Base-by-base conservation (phyloP, 2,113 vertebrate species). In the Dunckerocampus dactyliophorus region DNA sequence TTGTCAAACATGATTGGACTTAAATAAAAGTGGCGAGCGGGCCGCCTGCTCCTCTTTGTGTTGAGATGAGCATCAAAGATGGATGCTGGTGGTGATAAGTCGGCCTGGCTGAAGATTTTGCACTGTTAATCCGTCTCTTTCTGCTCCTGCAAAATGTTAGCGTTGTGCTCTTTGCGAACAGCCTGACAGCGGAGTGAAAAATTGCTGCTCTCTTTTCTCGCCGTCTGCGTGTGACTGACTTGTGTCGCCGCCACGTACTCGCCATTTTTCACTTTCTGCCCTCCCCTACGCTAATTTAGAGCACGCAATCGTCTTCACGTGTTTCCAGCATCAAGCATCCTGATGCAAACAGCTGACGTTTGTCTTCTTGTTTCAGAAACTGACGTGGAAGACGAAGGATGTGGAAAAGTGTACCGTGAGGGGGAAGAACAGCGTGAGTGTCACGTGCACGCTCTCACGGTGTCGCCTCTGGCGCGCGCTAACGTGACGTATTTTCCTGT, bases 401-500 rank as follows among this genome's bases (percentile, higher is more conserved):
- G 87, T 92, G 75, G 89, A 90, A 65, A 92, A 92, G 75, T 92
- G 91, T 80, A 92, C 90, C 7, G 88, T 92, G 85, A 82, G 91
- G 66, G 90, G 91, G 67, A 92, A 92, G 15, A 92, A 90, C 83
- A 92, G 89, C 77, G 91, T 92, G 82, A 91, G 91, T 91, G 55
- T 77, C 37, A 49, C 59, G 60, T 53, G 15, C 20, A 1, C 20
- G 12, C 8, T 39, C 34, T 4, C 13, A 3, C 21, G 2, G 8
- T 15, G n/a, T 3, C 1, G n/a, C 7, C 0, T 10, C 34, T 1
- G 5, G n/a, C 15, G 9, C 7, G 31, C 53, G 17, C n/a, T 55
- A 15, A 55, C 22, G 22, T 12, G 6, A 4, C 7, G 9, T 21
- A 1, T 69, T 17, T 54, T 42, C 16, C 51, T 15, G 74, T 73